Evolutionary conservation across 2,888 invertebrate genomes (phyloP).

Genomic region (Pediacus dermestoides): DNA sequence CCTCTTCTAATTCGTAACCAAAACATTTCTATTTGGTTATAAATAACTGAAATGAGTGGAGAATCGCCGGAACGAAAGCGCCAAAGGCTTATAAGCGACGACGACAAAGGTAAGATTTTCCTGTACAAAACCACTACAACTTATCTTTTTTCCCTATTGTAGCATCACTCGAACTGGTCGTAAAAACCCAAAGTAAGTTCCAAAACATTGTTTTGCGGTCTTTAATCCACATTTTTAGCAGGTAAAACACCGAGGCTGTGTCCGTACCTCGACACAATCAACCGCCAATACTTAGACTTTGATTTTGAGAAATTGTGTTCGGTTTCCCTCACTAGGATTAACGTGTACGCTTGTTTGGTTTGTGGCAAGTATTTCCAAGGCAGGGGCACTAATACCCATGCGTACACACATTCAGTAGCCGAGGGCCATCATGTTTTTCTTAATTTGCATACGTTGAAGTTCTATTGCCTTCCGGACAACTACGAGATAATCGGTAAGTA

Average conservation of each 20-base stretch:
- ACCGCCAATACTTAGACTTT: constrained; percentile 94
- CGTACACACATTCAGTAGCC: constrained; percentile 97
- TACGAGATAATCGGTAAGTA: constrained; percentile 93
- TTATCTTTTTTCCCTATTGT: no score
- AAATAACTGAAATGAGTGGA: no score
- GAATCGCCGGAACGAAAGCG: no score
- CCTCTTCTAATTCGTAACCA: no score
- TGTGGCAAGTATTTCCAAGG: constrained; percentile 99
- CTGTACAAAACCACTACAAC: no score
- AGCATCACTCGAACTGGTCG: no score
- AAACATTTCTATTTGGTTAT: no score
- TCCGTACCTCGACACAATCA: constrained; percentile 97
- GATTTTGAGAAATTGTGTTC: constrained; percentile 99
- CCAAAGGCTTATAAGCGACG: no score
- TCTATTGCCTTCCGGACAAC: constrained; percentile 98
- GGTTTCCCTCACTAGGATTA: constrained; percentile 94
- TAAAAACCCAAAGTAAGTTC: no score
- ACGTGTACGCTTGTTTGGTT: constrained; percentile 98
- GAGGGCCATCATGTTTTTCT: constrained; percentile 97
- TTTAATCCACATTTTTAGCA: no score
- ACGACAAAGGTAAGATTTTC: no score
- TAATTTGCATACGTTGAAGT: constrained; percentile 93
- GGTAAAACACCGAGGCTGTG: constrained; percentile 59
- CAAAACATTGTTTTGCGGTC: no score
- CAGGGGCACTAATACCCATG: constrained; percentile 95